Percentiles rank a stretch among this genome's conserved stretches.
Evolutionary conservation across 1,140 invertebrate genomes (phyloP).

Genomic region (Paraescarpia echinospica): DNA sequence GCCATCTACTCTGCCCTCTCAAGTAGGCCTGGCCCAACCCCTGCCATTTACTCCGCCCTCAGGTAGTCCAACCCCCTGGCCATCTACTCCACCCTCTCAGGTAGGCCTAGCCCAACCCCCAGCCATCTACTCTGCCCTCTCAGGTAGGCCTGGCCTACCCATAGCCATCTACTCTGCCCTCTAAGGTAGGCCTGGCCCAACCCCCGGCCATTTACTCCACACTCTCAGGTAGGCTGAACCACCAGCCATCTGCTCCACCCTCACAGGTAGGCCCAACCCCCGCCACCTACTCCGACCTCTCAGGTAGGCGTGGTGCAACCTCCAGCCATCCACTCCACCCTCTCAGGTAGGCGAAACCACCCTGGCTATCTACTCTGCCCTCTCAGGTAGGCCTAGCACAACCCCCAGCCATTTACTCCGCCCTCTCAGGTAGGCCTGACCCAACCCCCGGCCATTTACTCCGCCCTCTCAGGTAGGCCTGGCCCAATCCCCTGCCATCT

Average conservation of each 20-base stretch:
- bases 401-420: neutral
- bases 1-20: neutral
- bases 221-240: neutral
- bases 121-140: constrained; percentile 33
- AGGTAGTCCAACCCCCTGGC: neutral
- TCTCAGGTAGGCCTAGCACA: neutral
- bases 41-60: neutral
- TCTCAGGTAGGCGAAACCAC: neutral
- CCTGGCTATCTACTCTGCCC: neutral
- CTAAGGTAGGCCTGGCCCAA: neutral
- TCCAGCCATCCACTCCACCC: neutral
- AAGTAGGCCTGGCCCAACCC: neutral
- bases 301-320: neutral
- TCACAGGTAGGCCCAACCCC: neutral
- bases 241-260: neutral
- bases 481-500: too few species aligned
- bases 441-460: neutral
- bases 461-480: neutral
- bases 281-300: neutral
- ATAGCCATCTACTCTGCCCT: neutral
- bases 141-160: constrained; percentile 34
- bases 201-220: constrained; percentile 14
- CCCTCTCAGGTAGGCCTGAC: constrained; percentile 42
- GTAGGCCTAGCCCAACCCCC: neutral
- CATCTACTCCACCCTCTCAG: neutral